Conservation (phyloP, 2,888 invertebrate species). For the Melinaea marsaeus region DNA sequence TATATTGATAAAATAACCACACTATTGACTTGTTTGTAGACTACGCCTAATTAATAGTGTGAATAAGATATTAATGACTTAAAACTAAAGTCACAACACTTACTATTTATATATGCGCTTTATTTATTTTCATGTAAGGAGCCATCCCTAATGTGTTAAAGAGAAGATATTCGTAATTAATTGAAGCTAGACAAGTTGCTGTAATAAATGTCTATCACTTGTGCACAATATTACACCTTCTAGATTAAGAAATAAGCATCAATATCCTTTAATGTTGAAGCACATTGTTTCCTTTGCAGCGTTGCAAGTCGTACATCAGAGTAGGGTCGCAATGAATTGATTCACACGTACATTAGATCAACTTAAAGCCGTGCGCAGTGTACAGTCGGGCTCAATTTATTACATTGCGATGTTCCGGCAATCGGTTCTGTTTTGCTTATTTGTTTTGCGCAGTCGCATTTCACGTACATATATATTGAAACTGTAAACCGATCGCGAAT, state of each 20-base stretch:
- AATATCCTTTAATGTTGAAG: background rate
- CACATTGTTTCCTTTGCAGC: slow-evolving; percentile 11
- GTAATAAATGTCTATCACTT: slow-evolving; percentile 14
- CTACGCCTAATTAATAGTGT: too few species aligned
- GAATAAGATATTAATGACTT: too few species aligned
- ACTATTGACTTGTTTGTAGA: too few species aligned
- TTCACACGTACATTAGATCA: slow-evolving; percentile 31
- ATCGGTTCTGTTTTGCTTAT: slow-evolving; percentile 14
- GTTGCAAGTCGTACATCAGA: slow-evolving; percentile 26
- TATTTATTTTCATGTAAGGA: background rate
- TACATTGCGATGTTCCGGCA: slow-evolving; percentile 16
- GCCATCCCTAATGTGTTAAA: slow-evolving; percentile 11
- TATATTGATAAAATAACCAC: too few species aligned
- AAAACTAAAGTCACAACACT: too few species aligned
- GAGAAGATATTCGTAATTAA: slow-evolving; percentile 17
- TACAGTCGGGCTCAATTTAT: slow-evolving; percentile 21
- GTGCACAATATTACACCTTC: slow-evolving; percentile 2
- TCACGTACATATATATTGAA: slow-evolving; percentile 14
- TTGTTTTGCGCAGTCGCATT: slow-evolving; percentile 15
- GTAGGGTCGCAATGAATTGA: slow-evolving; percentile 31
- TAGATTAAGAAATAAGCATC: slow-evolving; percentile 9
- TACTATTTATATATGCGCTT: too few species aligned
- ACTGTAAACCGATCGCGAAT: slow-evolving; percentile 11
- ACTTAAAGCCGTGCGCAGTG: slow-evolving; percentile 20
- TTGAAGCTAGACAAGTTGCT: slow-evolving; percentile 13